Conservation (phyloP, 2,797 vertebrate genomes). For the Coreius guichenoti region DNA sequence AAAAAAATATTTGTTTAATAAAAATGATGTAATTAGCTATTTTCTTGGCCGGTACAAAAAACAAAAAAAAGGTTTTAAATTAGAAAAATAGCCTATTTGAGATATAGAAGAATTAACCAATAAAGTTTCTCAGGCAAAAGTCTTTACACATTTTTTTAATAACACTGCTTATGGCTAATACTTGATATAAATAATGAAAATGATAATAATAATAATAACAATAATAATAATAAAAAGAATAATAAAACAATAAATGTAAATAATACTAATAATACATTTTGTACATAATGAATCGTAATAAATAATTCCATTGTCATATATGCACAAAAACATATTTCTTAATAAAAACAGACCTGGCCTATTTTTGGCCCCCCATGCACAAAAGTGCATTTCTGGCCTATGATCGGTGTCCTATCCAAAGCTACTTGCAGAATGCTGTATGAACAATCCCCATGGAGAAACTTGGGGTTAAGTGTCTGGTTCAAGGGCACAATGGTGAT, state of each 20-base stretch:
- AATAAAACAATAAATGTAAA: neutral
- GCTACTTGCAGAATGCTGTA: neutral
- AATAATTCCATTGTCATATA: neutral
- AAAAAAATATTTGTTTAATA: too few relatives aligned
- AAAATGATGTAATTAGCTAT: too few relatives aligned
- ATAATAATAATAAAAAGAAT: neutral
- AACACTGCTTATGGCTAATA: neutral
- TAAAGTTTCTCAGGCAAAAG: too few relatives aligned
- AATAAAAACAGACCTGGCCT: neutral
- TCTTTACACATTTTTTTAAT: neutral
- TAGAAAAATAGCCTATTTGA: too few relatives aligned
- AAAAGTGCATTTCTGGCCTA: neutral
- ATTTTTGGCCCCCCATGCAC: neutral
- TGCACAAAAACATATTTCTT: neutral
- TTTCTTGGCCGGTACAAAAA: too few relatives aligned
- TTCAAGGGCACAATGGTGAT: conserved; percentile 7
- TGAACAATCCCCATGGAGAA: neutral
- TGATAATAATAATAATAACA: neutral
- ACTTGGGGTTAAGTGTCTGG: conserved; percentile 16
- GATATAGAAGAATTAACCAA: too few relatives aligned
- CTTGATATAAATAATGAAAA: neutral
- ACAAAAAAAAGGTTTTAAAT: too few relatives aligned
- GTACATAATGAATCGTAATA: neutral
- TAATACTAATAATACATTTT: neutral
- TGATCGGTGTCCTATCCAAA: neutral